These are phyloP conservation scores for Stenodera caucasica DNA, from an alignment of 2,888 invertebrate genomes.

Conservation along the genomic window DNA sequence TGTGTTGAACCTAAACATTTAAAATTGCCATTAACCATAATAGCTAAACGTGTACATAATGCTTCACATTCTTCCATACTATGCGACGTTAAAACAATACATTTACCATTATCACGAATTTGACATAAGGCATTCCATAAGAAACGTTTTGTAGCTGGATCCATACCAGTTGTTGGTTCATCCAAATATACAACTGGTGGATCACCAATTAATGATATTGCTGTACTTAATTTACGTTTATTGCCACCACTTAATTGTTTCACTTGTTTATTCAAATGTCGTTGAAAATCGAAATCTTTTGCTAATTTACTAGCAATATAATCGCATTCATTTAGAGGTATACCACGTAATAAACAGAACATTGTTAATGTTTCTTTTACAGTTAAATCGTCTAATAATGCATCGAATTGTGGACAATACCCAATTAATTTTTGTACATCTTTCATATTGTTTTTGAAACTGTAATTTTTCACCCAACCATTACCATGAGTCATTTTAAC, in stretches of 20 bases:
- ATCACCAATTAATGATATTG: slow-evolving; percentile 60
- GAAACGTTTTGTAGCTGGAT: slow-evolving; percentile 77
- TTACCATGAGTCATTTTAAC: slow-evolving; percentile 70
- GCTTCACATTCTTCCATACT: slow-evolving; percentile 90
- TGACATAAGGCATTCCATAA: slow-evolving; percentile 77
- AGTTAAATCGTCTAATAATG: slow-evolving; percentile 60
- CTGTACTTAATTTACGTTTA: slow-evolving; percentile 61
- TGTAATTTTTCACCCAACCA: slow-evolving; percentile 62
- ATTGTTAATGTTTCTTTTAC: slow-evolving; percentile 59
- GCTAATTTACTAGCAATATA: slow-evolving; percentile 51
- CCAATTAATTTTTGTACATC: slow-evolving; percentile 61
- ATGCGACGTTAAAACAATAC: slow-evolving; percentile 81
- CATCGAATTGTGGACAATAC: slow-evolving; percentile 64
- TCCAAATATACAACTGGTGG: slow-evolving; percentile 60
- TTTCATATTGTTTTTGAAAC: slow-evolving; percentile 58
- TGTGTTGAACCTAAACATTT: slow-evolving; percentile 80
- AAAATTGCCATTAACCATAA: slow-evolving; percentile 85
- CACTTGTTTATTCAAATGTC: slow-evolving; percentile 56
- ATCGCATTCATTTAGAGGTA: slow-evolving; percentile 46
- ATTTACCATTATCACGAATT: slow-evolving; percentile 70
- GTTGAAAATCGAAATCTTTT: slow-evolving; percentile 53
- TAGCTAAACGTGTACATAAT: slow-evolving; percentile 76
- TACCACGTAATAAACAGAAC: slow-evolving; percentile 59
- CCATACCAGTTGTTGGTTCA: slow-evolving; percentile 69
- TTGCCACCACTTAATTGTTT: slow-evolving; percentile 59